Evolutionary conservation across 2,888 invertebrate species (phyloP).

Genomic region (Acrocyrtus sp.): DNA sequence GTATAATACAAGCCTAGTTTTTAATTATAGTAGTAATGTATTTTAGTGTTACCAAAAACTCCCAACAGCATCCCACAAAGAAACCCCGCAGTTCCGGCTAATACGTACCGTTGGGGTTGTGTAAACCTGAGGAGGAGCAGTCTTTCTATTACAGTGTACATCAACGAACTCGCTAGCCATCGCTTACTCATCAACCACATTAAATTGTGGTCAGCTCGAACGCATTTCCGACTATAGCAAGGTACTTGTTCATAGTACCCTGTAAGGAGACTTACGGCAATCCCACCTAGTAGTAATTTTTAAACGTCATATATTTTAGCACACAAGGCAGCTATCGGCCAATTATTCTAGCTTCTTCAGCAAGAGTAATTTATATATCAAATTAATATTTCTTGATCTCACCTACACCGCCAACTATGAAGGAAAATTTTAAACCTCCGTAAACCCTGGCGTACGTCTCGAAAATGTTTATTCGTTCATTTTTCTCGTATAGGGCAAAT

Average conservation of each 20-base stretch:
- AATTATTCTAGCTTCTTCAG: not conserved
- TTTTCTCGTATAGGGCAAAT: constrained; percentile 17
- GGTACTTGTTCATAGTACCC: constrained; percentile 19
- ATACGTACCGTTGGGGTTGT: constrained; percentile 15
- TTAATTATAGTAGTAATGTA: too few species aligned
- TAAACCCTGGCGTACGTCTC: constrained; percentile 19
- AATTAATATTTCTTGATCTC: not conserved
- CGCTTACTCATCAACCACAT: constrained; percentile 1
- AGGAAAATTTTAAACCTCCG: constrained; percentile 29
- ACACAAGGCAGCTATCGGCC: too few species aligned
- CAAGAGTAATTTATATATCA: not conserved
- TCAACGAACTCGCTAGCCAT: not conserved
- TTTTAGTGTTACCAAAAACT: constrained; percentile 30
- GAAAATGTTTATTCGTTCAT: constrained; percentile 22
- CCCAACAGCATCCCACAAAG: constrained; percentile 24
- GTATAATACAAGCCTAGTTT: too few species aligned
- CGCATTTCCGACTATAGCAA: not conserved
- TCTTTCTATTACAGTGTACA: constrained; percentile 22
- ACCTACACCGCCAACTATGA: constrained; percentile 36
- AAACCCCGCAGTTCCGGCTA: constrained; percentile 21
- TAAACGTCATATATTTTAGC: not conserved
- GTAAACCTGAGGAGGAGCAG: constrained; percentile 23
- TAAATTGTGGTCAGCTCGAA: not conserved
- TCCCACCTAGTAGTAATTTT: constrained; percentile 16
- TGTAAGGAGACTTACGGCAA: constrained; percentile 14